Percentiles rank a stretch among this genome's conserved stretches.
Conservation (phyloP, 2,888 invertebrate genomes). For the Himalopsyche anomala region DNA sequence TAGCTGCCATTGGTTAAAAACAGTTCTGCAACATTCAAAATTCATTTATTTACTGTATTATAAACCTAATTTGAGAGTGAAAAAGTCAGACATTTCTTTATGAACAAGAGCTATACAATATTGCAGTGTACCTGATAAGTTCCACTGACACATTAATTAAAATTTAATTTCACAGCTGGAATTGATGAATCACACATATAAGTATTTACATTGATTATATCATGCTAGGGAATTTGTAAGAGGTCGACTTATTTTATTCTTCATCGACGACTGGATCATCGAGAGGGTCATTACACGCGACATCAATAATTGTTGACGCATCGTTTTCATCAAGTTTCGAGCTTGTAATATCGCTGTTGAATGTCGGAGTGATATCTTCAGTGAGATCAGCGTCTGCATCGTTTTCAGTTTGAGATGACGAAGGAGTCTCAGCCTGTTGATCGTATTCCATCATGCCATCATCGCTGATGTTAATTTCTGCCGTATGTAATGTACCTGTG, state of each 20-base stretch:
- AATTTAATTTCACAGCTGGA: conserved; percentile 38
- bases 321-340: conserved; percentile 63
- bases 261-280: conserved; percentile 48
- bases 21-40: not conserved
- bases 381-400: conserved; percentile 61
- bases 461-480: conserved; percentile 63
- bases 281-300: conserved; percentile 53
- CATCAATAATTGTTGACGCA: conserved; percentile 64
- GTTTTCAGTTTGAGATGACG: conserved; percentile 63
- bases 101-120: not conserved
- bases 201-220: conserved; percentile 18
- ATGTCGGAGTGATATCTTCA: conserved; percentile 63
- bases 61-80: not conserved
- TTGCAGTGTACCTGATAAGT: not conserved
- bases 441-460: conserved; percentile 59
- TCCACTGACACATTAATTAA: not conserved
- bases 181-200: conserved; percentile 45
- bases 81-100: not conserved
- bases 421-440: conserved; percentile 58
- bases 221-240: not conserved
- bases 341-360: conserved; percentile 59
- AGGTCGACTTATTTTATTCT: conserved; percentile 15
- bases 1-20: not conserved
- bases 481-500: conserved; percentile 63
- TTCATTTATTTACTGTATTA: not conserved